A percentile compares a stretch with the other conserved stretches of the same genome.
Evolutionary conservation across 2,888 invertebrate species (phyloP).

Genomic region (Lissonota sp.): DNA sequence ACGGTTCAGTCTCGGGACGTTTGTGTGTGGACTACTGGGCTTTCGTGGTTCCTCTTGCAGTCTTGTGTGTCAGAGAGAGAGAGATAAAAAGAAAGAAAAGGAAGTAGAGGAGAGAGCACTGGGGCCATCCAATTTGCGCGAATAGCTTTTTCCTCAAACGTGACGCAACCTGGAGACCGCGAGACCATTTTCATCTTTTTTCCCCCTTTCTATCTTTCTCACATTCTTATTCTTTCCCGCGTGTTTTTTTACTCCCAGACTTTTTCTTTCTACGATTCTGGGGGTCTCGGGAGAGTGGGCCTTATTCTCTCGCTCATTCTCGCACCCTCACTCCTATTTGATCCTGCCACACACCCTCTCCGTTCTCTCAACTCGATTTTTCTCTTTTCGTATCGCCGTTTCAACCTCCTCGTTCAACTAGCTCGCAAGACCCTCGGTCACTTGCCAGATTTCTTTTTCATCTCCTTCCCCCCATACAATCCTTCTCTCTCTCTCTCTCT

Average conservation of each 20-base stretch:
- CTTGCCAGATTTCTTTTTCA: slow-evolving; percentile 35
- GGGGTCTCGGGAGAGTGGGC: slow-evolving; percentile 5
- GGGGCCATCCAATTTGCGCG: slow-evolving; percentile 81
- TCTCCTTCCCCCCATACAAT: slow-evolving; percentile 8
- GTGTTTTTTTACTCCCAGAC: background rate
- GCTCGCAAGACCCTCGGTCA: slow-evolving; percentile 29
- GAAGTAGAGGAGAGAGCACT: slow-evolving; percentile 52
- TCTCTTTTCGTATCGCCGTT: slow-evolving; percentile 29
- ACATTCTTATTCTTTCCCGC: slow-evolving; percentile 29
- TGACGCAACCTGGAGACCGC: slow-evolving; percentile 64
- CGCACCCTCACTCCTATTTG: slow-evolving; percentile 44
- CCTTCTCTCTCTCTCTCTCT: slow-evolving; percentile 27
- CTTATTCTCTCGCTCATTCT: slow-evolving; percentile 53
- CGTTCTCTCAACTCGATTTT: slow-evolving; percentile 8
- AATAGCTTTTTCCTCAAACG: slow-evolving; percentile 78
- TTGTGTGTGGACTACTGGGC: slow-evolving; percentile 33
- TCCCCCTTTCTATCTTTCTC: slow-evolving; percentile 38
- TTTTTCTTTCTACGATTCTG: slow-evolving; percentile 8
- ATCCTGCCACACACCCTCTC: slow-evolving; percentile 41
- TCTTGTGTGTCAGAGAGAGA: slow-evolving; percentile 26
- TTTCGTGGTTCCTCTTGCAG: slow-evolving; percentile 34
- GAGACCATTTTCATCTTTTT: slow-evolving; percentile 51
- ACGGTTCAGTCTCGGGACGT: slow-evolving; percentile 70
- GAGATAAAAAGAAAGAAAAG: slow-evolving; percentile 13
- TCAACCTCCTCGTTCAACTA: slow-evolving; percentile 25